phyloP scores from a whole-genome alignment of 2,888 invertebrate genomes.

The Lucinisca nassula region DNA sequence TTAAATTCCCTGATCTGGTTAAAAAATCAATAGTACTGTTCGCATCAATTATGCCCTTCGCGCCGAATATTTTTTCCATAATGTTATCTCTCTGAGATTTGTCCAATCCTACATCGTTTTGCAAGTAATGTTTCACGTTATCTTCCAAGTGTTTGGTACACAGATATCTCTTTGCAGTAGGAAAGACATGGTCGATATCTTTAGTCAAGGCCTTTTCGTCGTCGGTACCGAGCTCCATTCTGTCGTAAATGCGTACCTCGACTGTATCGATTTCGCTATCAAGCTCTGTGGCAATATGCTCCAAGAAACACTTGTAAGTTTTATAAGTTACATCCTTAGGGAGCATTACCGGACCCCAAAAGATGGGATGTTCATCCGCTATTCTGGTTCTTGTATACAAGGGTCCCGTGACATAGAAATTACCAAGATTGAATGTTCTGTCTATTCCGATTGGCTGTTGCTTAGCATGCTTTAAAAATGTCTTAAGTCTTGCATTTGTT shows the following conservation, averaged over 20 bases:
- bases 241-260: conserved; percentile 26
- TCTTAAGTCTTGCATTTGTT: too few species aligned
- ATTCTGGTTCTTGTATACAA: conserved; percentile 37
- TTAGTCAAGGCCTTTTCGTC: conserved; percentile 38
- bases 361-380: conserved; percentile 13
- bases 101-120: conserved; percentile 22
- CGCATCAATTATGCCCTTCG: conserved; percentile 14
- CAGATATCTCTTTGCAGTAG: neutral
- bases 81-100: neutral
- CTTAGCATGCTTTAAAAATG: too few species aligned
- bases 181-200: conserved; percentile 36
- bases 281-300: conserved; percentile 29
- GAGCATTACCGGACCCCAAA: too few species aligned
- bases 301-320: too few species aligned
- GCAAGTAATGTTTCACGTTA: conserved; percentile 8
- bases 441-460: too few species aligned
- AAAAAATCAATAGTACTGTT: conserved; percentile 23
- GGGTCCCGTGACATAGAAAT: neutral
- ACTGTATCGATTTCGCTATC: conserved; percentile 8
- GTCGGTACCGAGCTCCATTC: conserved; percentile 26
- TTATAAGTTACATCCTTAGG: conserved; percentile 43
- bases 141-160: conserved; percentile 46
- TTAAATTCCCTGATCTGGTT: too few species aligned
- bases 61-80: conserved; percentile 5
- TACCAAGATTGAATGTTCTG: too few species aligned